Evolutionary conservation across 1,140 invertebrate genomes (phyloP).

Genomic region (Lepidotrigona ventralis): DNA sequence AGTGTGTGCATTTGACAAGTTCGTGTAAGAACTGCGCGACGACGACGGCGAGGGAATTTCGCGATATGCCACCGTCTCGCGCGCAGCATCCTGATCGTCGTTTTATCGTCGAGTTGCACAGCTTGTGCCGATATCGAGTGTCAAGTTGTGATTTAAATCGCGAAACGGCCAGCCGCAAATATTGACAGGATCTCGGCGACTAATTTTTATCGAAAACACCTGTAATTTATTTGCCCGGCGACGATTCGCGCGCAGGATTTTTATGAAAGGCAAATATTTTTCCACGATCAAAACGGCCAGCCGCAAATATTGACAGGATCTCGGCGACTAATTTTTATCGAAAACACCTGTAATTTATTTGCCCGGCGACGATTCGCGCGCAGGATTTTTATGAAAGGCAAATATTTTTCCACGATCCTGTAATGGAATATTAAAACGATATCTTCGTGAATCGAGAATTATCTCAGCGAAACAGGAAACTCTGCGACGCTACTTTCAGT

Average conservation of each 20-base stretch:
- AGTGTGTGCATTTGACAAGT: conserved; percentile 21
- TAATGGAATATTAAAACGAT: background rate
- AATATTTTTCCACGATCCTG: background rate
- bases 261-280: background rate
- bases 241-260: background rate
- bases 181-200: background rate
- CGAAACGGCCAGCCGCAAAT: conserved; percentile 11
- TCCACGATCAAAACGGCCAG: background rate
- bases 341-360: background rate
- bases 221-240: background rate
- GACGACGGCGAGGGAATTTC: background rate
- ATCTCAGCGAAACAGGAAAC: background rate
- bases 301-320: background rate
- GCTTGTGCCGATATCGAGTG: conserved; percentile 1
- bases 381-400: background rate
- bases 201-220: conserved; percentile 12
- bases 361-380: background rate
- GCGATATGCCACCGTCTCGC: background rate
- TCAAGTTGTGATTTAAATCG: conserved; percentile 11
- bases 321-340: conserved; percentile 1
- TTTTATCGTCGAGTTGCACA: conserved; percentile 32
- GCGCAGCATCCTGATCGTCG: conserved; percentile 11
- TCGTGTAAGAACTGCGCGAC: background rate
- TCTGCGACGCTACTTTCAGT: background rate
- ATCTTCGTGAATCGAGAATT: background rate